Evolutionary conservation across 2,113 vertebrate genomes (phyloP).

Genomic region (Etheostoma cragini): DNA sequence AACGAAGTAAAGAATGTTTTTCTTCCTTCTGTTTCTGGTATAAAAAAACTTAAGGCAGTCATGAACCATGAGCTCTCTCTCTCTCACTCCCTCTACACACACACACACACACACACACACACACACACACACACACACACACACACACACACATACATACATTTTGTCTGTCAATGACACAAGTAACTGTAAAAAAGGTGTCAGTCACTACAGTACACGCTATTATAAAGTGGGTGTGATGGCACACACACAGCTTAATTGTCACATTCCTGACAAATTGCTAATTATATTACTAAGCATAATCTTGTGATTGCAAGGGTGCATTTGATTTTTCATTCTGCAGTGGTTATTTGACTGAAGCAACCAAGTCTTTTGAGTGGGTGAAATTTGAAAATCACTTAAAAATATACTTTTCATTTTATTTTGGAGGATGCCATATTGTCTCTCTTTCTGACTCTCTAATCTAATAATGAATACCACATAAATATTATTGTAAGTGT

Average conservation of each 20-base stretch:
- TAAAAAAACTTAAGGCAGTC: neutral
- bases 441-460: neutral
- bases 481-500: neutral
- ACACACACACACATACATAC: neutral
- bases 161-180: neutral
- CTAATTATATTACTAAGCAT: no score
- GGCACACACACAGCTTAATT: neutral
- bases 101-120: neutral
- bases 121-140: neutral
- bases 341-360: neutral
- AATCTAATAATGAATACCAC: neutral
- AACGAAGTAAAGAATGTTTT: neutral
- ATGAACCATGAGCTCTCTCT: no score
- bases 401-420: neutral
- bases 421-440: neutral
- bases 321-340: neutral
- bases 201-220: neutral
- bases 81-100: no score
- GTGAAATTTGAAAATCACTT: neutral
- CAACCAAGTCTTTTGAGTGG: neutral
- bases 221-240: neutral
- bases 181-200: constrained; percentile 24
- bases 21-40: neutral
- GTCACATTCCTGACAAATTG: no score
- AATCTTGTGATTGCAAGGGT: neutral